Evolutionary conservation across 2,113 vertebrate species (phyloP).

Genomic region (Megaceryle maxima): DNA sequence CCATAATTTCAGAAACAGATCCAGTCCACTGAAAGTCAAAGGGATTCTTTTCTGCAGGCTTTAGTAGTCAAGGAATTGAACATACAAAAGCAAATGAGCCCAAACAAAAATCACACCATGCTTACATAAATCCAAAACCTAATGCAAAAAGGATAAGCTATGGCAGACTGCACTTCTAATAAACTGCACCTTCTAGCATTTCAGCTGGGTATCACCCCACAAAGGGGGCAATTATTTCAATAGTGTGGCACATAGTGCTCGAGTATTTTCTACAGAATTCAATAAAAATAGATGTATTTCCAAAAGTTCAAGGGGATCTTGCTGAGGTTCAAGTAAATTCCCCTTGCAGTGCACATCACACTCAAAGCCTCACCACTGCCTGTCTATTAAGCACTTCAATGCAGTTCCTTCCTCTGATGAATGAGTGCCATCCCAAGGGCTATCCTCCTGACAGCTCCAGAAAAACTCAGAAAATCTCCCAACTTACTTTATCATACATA

Average conservation of each 20-base stretch:
- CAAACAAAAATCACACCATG: background rate
- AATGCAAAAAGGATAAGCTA: background rate
- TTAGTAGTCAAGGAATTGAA: background rate
- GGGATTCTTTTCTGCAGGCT: background rate
- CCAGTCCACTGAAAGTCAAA: background rate
- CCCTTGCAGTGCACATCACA: background rate
- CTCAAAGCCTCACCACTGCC: background rate
- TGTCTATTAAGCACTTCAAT: accelerated
- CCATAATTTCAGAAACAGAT: background rate
- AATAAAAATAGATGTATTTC: background rate
- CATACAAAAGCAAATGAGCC: background rate
- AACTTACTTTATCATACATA: background rate
- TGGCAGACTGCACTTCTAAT: background rate
- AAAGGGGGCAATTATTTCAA: background rate
- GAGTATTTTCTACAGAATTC: background rate
- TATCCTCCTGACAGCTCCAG: background rate
- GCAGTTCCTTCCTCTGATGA: background rate
- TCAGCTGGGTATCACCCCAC: background rate
- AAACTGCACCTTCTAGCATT: background rate
- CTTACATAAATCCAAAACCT: background rate
- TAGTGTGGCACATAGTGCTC: too few relatives aligned
- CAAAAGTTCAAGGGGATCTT: background rate
- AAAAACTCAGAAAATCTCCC: background rate
- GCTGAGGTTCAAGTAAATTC: background rate
- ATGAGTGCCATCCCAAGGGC: background rate